Base-by-base conservation (phyloP, 2,113 vertebrate species). In the Oryzias woworae region DNA sequence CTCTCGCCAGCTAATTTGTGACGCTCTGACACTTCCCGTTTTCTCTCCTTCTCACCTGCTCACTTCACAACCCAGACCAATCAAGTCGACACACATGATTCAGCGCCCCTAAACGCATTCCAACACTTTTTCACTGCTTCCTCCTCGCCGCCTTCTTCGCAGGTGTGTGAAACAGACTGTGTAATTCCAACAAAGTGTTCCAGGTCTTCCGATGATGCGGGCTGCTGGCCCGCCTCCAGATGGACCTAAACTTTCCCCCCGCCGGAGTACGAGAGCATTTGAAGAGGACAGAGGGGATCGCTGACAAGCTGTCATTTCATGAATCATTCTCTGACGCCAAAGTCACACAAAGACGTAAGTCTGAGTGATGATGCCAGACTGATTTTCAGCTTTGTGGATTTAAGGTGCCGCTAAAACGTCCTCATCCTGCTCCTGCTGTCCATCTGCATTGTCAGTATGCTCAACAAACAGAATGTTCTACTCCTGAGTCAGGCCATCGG, bases 31-130 rank as follows among this genome's bases (percentile, higher is more conserved):
- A 83, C 84, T 65, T 62, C 24, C 28, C 24, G 12, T 62, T 78
- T 60, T 86, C 70, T 72, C 60, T 80, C 15, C 70, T 78, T 75
- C 78, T 80, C 83, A 78, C 80, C 84, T 76, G 70, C 81, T 28
- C 62, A 12, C 36, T 17, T 53, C 76, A 45, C 66, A 24, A 31
- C 70, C 75, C 75, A 65, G 4, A 31, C 73, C 82, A 80, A 82
- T 80, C 71, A 81, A 67, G 75, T 66, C 78, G 22, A 62, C 63
- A 26, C 64, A 54, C 66, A 15, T 61, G 68, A 76, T 65, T 72
- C 66, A 83, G 70, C 70, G 49, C 54, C 7, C 62, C 76, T 74
- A 75, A 82, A 81, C 53, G 58, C 75, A 59, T 75, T 75, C 67
- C 48, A 55, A 56, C 66, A 24, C 66, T 71, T 73, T 73, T 68